Evolutionary conservation across 2,888 invertebrate genomes (phyloP).

Genomic region (Hemaris fuciformis): DNA sequence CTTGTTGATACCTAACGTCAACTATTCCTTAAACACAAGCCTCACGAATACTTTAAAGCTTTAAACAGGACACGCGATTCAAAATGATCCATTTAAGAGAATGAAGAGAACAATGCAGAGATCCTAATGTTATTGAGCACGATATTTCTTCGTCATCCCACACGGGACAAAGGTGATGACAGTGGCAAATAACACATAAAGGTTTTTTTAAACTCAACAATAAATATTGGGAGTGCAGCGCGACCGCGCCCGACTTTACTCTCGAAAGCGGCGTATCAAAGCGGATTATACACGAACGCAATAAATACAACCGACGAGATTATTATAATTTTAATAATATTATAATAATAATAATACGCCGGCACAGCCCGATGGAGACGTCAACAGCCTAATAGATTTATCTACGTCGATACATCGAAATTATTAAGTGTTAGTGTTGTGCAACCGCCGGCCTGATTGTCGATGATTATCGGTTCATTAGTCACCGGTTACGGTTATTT

Average conservation of each 20-base stretch:
- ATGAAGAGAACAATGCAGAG: not conserved
- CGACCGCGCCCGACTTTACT: conserved; percentile 27
- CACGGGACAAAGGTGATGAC: conserved; percentile 1
- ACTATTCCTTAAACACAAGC: no score
- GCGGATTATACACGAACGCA: conserved; percentile 67
- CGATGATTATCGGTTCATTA: conserved; percentile 63
- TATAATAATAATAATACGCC: conserved; percentile 71
- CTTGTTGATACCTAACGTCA: no score
- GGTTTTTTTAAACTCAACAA: not conserved
- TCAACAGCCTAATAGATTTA: conserved; percentile 74
- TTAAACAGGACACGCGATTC: not conserved
- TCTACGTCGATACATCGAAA: conserved; percentile 57
- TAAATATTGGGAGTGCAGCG: conserved; percentile 14
- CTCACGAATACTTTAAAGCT: not conserved
- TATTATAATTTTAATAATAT: conserved; percentile 79
- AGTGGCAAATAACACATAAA: not conserved
- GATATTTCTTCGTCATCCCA: not conserved
- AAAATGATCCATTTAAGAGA: not conserved
- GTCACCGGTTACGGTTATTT: conserved; percentile 44
- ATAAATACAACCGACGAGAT: conserved; percentile 75
- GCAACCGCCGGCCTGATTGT: conserved; percentile 32
- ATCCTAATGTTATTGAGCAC: not conserved
- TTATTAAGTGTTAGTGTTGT: conserved; percentile 53
- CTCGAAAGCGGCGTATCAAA: conserved; percentile 72
- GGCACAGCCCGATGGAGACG: conserved; percentile 58